Evolutionary conservation across 2,888 invertebrate species (phyloP).

Genomic region (Tupiocoris notatus): DNA sequence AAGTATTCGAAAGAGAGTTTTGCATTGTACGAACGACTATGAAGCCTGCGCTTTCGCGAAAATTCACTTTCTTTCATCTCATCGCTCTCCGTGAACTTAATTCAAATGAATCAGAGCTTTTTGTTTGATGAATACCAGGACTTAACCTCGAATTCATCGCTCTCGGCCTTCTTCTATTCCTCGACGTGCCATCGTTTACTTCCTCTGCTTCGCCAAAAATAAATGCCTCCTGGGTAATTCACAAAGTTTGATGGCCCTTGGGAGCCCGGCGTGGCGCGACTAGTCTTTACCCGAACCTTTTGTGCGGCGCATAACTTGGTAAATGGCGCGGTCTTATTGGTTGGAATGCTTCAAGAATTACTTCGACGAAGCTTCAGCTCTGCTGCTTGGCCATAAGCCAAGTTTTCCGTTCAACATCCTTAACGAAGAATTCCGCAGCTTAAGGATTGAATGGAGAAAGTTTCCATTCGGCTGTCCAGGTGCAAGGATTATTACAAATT

Average conservation of each 20-base stretch:
- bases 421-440: not conserved
- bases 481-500: too few species aligned
- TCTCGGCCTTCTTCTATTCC: too few species aligned
- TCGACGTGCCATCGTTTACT: not conserved
- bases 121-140: not conserved
- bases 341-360: constrained; percentile 16
- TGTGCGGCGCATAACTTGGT: constrained; percentile 17
- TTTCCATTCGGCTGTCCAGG: not conserved
- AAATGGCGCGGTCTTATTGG: constrained; percentile 16
- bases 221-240: constrained; percentile 18
- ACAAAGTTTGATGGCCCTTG: constrained; percentile 26
- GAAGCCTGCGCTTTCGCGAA: too few species aligned
- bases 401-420: not conserved
- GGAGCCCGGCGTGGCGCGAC: not conserved
- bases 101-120: not conserved
- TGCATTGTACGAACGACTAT: too few species aligned
- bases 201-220: constrained; percentile 3
- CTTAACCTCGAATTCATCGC: not conserved
- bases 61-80: too few species aligned
- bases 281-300: constrained; percentile 14
- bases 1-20: too few species aligned
- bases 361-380: not conserved
- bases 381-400: not conserved
- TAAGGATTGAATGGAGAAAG: not conserved
- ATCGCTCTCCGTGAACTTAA: too few species aligned